phyloP scores from a whole-genome alignment of 2,888 invertebrate genomes.

The Cosmia trapezina region DNA sequence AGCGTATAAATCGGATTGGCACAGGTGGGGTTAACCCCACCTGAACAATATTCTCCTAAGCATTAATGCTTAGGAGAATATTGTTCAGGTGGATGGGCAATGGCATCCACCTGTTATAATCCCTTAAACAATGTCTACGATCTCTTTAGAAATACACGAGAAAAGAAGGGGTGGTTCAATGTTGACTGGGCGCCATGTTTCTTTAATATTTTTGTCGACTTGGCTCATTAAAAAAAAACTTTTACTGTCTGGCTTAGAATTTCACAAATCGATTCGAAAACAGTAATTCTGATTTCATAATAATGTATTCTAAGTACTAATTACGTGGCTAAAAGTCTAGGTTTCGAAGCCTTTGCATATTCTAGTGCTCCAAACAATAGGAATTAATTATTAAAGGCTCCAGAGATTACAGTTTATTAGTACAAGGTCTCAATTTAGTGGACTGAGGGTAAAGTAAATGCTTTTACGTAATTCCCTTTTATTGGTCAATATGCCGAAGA shows the following conservation, averaged over 20 bases:
- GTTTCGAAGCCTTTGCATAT: slow-evolving; percentile 24
- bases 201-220: background rate
- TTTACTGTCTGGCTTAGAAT: background rate
- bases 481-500: slow-evolving; percentile 51
- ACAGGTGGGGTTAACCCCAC: slow-evolving; percentile 1
- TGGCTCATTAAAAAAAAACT: background rate
- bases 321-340: slow-evolving; percentile 7
- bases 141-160: slow-evolving; percentile 32
- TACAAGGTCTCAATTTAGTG: slow-evolving; percentile 41
- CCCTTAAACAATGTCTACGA: slow-evolving; percentile 34
- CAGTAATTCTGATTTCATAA: background rate
- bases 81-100: slow-evolving; percentile 28
- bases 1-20: slow-evolving; percentile 35
- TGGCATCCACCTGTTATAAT: slow-evolving; percentile 30
- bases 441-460: slow-evolving; percentile 47
- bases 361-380: slow-evolving; percentile 39
- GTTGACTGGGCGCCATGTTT: slow-evolving; percentile 10
- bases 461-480: slow-evolving; percentile 54
- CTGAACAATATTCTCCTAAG: too few species aligned
- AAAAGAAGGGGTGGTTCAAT: slow-evolving; percentile 33
- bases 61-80: slow-evolving; percentile 31
- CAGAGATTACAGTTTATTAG: slow-evolving; percentile 48
- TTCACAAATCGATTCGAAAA: background rate
- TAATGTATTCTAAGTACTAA: background rate
- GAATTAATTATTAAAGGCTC: slow-evolving; percentile 47